A percentile compares a stretch with the other conserved stretches of the same genome.
Conservation (phyloP, 2,797 vertebrate species). For the Periophthalmus magnuspinnatus region DNA sequence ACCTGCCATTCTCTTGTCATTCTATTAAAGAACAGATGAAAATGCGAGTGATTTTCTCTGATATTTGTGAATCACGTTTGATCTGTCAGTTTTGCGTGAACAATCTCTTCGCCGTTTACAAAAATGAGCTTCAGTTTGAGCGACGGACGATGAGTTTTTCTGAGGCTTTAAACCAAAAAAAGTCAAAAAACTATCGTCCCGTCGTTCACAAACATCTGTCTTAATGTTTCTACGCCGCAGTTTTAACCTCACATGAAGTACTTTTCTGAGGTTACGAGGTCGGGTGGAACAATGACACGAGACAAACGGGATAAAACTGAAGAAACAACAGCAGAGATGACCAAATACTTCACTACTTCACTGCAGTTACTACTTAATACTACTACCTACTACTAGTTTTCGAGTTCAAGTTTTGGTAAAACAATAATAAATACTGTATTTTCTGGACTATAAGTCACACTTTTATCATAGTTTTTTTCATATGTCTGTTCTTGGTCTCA, state of each 20-base stretch:
- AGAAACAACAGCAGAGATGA: no score
- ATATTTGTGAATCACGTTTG: not conserved
- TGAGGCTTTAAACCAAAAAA: not conserved
- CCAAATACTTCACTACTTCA: no score
- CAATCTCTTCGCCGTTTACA: not conserved
- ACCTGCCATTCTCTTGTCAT: not conserved
- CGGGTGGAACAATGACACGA: no score
- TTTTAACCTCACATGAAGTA: not conserved
- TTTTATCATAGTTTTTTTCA: no score
- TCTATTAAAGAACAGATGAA: conserved; percentile 14
- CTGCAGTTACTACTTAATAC: no score
- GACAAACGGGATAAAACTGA: no score
- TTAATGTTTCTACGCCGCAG: not conserved
- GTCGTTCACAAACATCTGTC: not conserved
- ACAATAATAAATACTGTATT: no score
- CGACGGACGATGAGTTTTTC: not conserved
- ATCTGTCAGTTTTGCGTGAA: conserved; percentile 8
- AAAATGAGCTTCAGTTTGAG: not conserved
- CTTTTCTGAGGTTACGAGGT: not conserved
- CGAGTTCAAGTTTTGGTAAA: no score
- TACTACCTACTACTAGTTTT: no score
- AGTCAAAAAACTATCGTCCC: conserved; percentile 3
- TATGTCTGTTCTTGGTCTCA: no score
- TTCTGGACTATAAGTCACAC: no score
- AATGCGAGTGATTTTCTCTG: not conserved